Evolutionary conservation across 2,113 vertebrate species (phyloP).

Genomic region (Thunnus thynnus): DNA sequence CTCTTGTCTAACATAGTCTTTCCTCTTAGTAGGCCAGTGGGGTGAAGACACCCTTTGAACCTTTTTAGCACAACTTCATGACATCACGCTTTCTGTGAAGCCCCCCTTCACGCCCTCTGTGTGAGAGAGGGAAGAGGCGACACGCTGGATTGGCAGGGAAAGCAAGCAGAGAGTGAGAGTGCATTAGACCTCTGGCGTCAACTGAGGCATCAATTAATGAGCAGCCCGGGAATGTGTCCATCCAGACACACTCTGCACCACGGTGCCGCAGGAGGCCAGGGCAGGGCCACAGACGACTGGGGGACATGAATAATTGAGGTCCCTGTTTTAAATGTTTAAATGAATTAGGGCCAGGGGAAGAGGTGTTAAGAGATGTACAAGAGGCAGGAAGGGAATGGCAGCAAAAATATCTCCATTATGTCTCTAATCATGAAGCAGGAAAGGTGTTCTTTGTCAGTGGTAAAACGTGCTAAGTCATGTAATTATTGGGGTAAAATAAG

Average conservation of each 20-base stretch:
- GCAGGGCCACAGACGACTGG: constrained; percentile 58
- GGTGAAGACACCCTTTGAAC: constrained; percentile 55
- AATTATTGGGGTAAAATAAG: constrained; percentile 16
- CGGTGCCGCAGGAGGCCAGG: constrained; percentile 57
- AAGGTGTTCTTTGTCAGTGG: constrained; percentile 29
- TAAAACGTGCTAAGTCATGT: constrained; percentile 4
- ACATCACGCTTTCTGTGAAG: constrained; percentile 53
- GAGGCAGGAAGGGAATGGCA: constrained; percentile 27
- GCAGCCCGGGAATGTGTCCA: constrained; percentile 73
- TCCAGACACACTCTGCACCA: constrained; percentile 76
- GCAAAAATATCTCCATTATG: constrained; percentile 57
- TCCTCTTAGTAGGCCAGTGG: constrained; percentile 34
- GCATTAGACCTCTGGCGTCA: constrained; percentile 77
- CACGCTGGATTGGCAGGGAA: constrained; percentile 38
- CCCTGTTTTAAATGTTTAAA: constrained; percentile 78
- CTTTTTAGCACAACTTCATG: constrained; percentile 51
- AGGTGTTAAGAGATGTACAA: constrained; percentile 63
- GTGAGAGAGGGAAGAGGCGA: constrained; percentile 42
- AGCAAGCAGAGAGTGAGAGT: constrained; percentile 60
- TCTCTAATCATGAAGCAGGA: constrained; percentile 40
- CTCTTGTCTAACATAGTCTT: constrained; percentile 54
- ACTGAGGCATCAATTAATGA: constrained; percentile 82
- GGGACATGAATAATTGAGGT: constrained; percentile 79
- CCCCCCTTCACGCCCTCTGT: constrained; percentile 9
- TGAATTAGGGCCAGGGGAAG: constrained; percentile 69